phyloP scores from a whole-genome alignment of 2,113 vertebrate species.

The Erythrocercus mccallii region DNA sequence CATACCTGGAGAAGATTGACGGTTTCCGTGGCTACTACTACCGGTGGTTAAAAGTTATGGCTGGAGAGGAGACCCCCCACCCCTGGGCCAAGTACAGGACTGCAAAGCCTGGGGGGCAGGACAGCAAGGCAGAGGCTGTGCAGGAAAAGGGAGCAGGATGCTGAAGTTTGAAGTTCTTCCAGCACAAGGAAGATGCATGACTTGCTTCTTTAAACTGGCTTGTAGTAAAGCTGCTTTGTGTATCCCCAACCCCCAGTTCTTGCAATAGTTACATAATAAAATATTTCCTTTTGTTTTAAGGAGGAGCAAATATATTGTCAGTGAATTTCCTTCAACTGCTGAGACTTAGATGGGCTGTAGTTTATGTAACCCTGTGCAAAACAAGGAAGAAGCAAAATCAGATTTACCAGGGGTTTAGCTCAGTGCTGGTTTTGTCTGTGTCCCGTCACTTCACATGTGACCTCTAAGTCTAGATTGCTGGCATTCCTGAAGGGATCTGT shows the following conservation, averaged over 20 bases:
- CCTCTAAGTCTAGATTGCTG: not conserved
- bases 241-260: not conserved
- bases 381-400: not conserved
- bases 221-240: not conserved
- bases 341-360: not conserved
- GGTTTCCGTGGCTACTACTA: slow-evolving; percentile 93
- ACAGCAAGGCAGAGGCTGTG: not conserved
- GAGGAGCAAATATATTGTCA: not conserved
- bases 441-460: not conserved
- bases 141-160: not conserved
- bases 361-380: not conserved
- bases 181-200: not conserved
- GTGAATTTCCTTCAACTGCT: not conserved
- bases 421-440: not conserved
- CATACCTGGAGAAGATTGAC: slow-evolving; percentile 88
- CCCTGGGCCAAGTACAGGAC: slow-evolving; percentile 79
- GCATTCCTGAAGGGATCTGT: not conserved
- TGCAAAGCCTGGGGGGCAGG: not conserved
- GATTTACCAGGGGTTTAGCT: not conserved
- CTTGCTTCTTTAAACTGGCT: not conserved
- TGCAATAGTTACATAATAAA: not conserved
- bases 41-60: slow-evolving; percentile 85
- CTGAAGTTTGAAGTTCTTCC: not conserved
- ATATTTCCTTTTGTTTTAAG: not conserved
- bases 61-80: slow-evolving; percentile 78